A percentile compares a stretch with the other conserved stretches of the same genome.
phyloP scores from a whole-genome alignment of 2,888 invertebrate genomes.

The Adelphocoris suturalis region DNA sequence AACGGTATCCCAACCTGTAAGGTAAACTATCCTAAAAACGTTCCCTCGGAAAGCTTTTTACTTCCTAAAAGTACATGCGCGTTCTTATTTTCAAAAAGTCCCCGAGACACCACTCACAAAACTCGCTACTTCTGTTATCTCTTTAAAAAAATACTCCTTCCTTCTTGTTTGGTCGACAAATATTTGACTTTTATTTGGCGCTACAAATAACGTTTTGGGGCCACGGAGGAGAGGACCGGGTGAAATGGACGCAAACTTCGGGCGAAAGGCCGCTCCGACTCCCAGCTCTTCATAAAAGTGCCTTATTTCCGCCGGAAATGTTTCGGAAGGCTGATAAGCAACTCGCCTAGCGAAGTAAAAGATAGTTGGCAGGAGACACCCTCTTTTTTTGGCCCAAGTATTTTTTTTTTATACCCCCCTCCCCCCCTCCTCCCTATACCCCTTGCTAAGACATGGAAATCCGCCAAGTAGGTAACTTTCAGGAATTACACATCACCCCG shows the following conservation, averaged over 20 bases:
- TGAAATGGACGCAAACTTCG: constrained; percentile 50
- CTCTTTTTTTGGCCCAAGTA: not conserved
- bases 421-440: not conserved
- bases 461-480: constrained; percentile 60
- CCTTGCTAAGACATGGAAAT: constrained; percentile 59
- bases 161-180: constrained; percentile 63
- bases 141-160: constrained; percentile 6
- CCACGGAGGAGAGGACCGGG: not conserved
- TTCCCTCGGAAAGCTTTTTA: not conserved
- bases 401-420: no score
- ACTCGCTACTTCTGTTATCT: constrained; percentile 44
- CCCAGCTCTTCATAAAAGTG: constrained; percentile 41
- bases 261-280: not conserved
- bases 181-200: constrained; percentile 69
- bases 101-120: not conserved
- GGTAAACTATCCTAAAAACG: not conserved
- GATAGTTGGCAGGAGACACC: not conserved
- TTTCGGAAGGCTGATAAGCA: constrained; percentile 66
- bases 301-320: constrained; percentile 66
- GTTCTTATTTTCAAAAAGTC: not conserved
- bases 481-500: constrained; percentile 29
- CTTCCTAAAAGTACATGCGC: not conserved
- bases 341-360: not conserved
- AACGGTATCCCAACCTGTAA: no score
- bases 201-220: constrained; percentile 55